Base-by-base conservation (phyloP, 2,888 invertebrate species). In the Acrobasis consociella region DNA sequence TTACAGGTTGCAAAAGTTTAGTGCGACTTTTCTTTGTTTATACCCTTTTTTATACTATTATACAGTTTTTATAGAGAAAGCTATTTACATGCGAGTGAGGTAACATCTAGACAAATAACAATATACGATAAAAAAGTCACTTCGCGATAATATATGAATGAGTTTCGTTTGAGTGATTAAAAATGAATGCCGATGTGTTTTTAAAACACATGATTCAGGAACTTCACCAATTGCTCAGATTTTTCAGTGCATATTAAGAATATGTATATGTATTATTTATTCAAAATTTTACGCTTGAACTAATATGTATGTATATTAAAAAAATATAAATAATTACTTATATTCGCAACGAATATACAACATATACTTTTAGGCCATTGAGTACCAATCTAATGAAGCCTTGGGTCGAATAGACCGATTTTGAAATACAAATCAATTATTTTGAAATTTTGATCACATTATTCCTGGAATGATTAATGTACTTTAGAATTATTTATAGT, bases 41-140 rank as follows among this genome's bases (percentile, higher is more conserved):
- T 46, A 42, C 56, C 11, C 17, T 22, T 42, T 60, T 60, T 50
- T 59, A 61, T 51, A 17, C 59, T 62, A 58, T 60, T 17, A 42
- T 56, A 59, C 61, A 59, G 13, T 58, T 59, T 50, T 60, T 37
- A 9, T 50, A 8, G 15, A 50, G n/a, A 56, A 67, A 75, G 75
- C 77, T 77, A 80, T 77, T 61, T 77, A 80, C 80, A 79, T 49
- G 71, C 71, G 60, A 1, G 62, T 63, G 67, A 67, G 65, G 63
- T 62, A 62, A 64, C 64, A 67, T 53, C 65, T 49, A 58, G 58
- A 22, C 49, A n/a, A 49, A 49, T 31, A 49, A 37, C 17, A 22
- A 50, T 22, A 58, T 17, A 9, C 10, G 17, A 17, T 58, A 2
- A 39, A 17, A 17, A 59, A 15, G 8, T 17, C 10, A 42, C 38